Conservation (phyloP, 1,140 invertebrate species). For the Kradibia gibbosae region DNA sequence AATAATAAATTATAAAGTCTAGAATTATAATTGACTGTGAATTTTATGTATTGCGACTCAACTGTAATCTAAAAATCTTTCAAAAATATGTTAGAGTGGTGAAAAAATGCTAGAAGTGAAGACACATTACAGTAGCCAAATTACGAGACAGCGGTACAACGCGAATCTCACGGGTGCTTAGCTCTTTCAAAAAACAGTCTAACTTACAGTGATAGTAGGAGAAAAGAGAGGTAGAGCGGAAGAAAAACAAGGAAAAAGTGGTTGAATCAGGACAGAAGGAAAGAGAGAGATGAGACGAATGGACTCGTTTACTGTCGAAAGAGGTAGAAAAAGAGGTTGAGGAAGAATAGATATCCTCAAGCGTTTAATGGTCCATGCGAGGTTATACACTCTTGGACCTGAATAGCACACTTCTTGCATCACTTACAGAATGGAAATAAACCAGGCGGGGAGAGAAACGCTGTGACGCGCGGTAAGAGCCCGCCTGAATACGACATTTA, state of each 20-base stretch:
- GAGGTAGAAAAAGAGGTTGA: neutral
- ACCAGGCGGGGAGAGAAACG: slow-evolving; percentile 6
- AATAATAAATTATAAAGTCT: no score
- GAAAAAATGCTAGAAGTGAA: neutral
- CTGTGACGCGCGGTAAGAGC: neutral
- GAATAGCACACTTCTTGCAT: slow-evolving; percentile 53
- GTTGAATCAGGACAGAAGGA: neutral
- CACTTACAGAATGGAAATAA: slow-evolving; percentile 56
- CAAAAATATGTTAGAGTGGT: neutral
- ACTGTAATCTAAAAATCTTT: neutral
- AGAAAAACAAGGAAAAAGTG: neutral
- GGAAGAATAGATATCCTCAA: slow-evolving; percentile 49
- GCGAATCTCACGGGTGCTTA: neutral
- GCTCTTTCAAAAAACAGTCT: neutral
- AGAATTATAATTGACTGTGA: no score
- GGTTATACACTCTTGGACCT: slow-evolving; percentile 50
- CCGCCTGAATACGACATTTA: neutral
- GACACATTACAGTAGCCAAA: neutral
- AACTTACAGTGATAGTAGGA: neutral
- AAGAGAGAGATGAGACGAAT: neutral
- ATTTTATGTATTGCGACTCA: no score
- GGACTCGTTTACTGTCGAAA: neutral
- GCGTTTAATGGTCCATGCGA: slow-evolving; percentile 55
- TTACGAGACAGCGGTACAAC: neutral
- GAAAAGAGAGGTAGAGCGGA: neutral